phyloP scores from a whole-genome alignment of 2,113 vertebrate species.

The Acanthochromis polyacanthus region DNA sequence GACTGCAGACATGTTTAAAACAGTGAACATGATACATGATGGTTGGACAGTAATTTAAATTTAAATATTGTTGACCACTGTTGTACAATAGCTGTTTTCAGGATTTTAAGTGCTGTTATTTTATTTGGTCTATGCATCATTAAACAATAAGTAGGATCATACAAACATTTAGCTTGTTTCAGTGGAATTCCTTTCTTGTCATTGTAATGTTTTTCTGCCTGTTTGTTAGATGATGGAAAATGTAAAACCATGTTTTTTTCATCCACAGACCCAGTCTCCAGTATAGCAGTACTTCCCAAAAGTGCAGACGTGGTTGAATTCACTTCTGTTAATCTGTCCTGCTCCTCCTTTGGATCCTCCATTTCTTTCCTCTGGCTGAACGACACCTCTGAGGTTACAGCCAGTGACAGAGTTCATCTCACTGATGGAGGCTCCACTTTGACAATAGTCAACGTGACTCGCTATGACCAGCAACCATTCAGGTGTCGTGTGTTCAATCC shows the following conservation, averaged over 20 bases:
- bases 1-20: too few relatives aligned
- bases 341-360: conserved; percentile 61
- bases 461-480: conserved; percentile 58
- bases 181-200: too few relatives aligned
- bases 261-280: conserved; percentile 36
- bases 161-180: too few relatives aligned
- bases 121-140: too few relatives aligned
- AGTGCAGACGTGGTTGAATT: conserved; percentile 53
- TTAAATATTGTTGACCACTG: too few relatives aligned
- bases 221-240: neutral
- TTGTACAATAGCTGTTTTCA: too few relatives aligned
- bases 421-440: conserved; percentile 42
- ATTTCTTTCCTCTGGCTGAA: conserved; percentile 70
- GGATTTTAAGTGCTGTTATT: too few relatives aligned
- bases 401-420: conserved; percentile 64
- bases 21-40: too few relatives aligned
- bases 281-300: neutral
- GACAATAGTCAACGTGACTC: conserved; percentile 55
- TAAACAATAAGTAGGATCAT: too few relatives aligned
- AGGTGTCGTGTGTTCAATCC: conserved; percentile 23
- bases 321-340: conserved; percentile 44
- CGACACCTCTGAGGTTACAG: conserved; percentile 61
- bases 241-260: neutral
- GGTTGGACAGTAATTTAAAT: too few relatives aligned
- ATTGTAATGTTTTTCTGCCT: too few relatives aligned